Evolutionary conservation across 2,888 invertebrate genomes (phyloP), one percentile per base, ranked within the genome.

Genomic region (Phorcus lineatus): DNA sequence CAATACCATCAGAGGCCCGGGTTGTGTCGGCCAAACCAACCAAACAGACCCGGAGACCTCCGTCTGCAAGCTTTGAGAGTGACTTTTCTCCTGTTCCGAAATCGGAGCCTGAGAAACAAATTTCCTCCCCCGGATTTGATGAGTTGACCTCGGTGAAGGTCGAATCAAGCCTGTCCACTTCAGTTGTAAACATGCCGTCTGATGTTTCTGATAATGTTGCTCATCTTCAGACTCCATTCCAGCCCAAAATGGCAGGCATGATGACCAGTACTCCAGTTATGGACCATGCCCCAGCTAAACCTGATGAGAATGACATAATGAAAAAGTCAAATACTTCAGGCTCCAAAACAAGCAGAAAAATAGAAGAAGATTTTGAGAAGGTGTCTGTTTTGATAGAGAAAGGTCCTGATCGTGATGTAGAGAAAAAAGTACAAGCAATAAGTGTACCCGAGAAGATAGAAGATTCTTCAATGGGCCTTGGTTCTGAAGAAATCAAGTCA

Each of bases 1-100:
- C 84, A 52, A 75, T 77, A 11, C 81, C 82, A n/a, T 52, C 47
- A 11, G 74, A 74, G 16, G 74, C 74, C 9, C n/a, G 74, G 11
- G 52, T 74, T 74, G 52, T 74, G 47, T 19, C 74, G 1, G 74
- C 52, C 24, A 74, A 4, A 24, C 47, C 19, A 24, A 9, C 9
- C 52, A 40, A 52, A 17, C 52, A 40, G 47, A 40, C 40, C 11
- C n/a, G n/a, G n/a, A 47, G 74, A 52, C 70, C 36, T 1, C 2
- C 70, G 13, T 78, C 79, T 57, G 79, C 53, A n/a, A 81, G 62
- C 17, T 66, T 79, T 81, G 76, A 36, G 40, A 53, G 53, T 28
- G 62, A 67, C 40, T 67, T 53, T 36, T 24, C 55, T 40, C 31
- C 74, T 3, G 47, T 53, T n/a, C 36, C 36, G 7, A 47, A 36